Conservation (phyloP, 2,113 vertebrate species). For the Percina caprodes region DNA sequence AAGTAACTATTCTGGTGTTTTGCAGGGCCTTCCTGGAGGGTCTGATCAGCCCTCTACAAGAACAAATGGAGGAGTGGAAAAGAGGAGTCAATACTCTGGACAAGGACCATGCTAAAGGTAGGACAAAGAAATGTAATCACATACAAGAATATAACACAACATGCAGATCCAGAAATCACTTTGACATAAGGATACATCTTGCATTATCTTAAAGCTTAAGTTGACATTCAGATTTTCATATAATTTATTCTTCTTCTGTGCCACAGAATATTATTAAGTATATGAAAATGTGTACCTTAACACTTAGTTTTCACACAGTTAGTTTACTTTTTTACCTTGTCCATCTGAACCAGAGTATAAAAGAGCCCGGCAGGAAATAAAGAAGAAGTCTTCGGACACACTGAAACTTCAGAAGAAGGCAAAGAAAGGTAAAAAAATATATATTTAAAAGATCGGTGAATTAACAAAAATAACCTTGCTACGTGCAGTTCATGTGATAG, state of each 20-base stretch:
- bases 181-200: neutral
- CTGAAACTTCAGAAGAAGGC: conserved; percentile 98
- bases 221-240: neutral
- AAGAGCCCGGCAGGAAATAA: conserved; percentile 95
- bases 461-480: neutral
- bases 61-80: conserved; percentile 98
- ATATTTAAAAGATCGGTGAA: neutral
- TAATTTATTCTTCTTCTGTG: neutral
- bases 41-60: conserved; percentile 96
- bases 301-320: neutral
- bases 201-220: neutral
- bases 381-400: conserved; percentile 97
- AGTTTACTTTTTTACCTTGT: conserved; percentile 20
- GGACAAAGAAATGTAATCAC: neutral
- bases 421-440: conserved; percentile 90
- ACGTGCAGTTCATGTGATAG: neutral
- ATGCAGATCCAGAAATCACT: neutral
- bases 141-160: neutral
- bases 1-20: conserved; percentile 18
- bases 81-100: conserved; percentile 93
- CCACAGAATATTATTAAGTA: neutral
- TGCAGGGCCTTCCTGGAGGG: conserved; percentile 92
- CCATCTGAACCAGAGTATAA: conserved; percentile 90
- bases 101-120: conserved; percentile 97
- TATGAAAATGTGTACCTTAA: neutral